These are phyloP conservation scores for Perccottus glenii DNA, from an alignment of 2,113 vertebrate genomes.

Conservation along the genomic window DNA sequence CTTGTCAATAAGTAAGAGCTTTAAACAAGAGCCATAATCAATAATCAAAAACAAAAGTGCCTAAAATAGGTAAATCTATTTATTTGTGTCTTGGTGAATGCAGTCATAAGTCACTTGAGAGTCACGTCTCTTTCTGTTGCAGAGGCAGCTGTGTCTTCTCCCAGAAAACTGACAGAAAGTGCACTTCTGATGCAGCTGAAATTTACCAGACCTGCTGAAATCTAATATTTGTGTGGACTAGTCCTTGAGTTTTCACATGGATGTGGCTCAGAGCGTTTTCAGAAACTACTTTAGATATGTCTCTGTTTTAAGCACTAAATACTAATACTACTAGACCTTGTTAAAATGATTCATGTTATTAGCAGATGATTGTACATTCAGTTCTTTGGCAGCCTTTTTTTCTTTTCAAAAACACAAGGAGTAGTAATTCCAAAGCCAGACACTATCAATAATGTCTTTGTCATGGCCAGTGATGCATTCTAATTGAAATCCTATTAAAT, in stretches of 20 bases:
- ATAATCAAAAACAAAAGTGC: neutral
- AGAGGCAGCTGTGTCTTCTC: slow-evolving; percentile 28
- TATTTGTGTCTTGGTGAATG: neutral
- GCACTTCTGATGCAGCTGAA: slow-evolving; percentile 18
- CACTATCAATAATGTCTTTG: neutral
- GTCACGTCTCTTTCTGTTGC: no score
- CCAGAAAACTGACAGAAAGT: slow-evolving; percentile 1
- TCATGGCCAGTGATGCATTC: neutral
- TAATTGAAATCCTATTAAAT: neutral
- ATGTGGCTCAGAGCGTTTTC: no score
- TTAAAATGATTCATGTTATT: no score
- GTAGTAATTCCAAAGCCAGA: slow-evolving; percentile 12
- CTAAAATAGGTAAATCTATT: neutral
- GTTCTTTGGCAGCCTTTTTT: neutral
- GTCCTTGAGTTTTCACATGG: neutral
- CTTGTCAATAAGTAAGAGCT: no score
- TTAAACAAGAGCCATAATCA: no score
- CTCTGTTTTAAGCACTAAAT: no score
- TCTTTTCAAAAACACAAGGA: neutral
- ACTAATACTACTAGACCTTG: no score
- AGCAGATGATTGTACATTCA: neutral
- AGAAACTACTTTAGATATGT: no score
- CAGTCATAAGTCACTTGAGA: no score
- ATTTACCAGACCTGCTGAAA: neutral
- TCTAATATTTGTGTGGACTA: neutral